A percentile compares a stretch with the other conserved stretches of the same genome.
Conservation (phyloP, 2,888 invertebrate genomes). For the Cynaeus angustus region DNA sequence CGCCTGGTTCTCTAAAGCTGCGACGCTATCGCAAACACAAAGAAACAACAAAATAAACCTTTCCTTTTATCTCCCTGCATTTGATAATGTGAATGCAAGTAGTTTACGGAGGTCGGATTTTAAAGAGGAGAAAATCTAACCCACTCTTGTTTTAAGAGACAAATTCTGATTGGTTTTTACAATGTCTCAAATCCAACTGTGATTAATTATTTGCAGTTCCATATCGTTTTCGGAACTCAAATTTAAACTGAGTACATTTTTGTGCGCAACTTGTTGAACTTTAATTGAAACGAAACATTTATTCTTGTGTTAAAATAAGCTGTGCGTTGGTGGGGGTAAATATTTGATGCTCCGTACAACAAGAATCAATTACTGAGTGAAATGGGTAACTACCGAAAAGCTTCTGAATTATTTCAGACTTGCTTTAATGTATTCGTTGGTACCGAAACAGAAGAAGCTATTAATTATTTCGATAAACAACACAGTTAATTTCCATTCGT, state of each 20-base stretch:
- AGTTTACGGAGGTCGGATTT: no score
- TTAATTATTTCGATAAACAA: no score
- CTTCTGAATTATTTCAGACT: not conserved
- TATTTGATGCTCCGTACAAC: not conserved
- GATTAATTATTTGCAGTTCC: slow-evolving; percentile 9
- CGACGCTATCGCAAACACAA: slow-evolving; percentile 55
- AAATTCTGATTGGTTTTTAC: no score
- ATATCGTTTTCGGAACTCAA: slow-evolving; percentile 16
- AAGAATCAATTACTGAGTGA: slow-evolving; percentile 1
- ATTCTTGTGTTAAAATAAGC: not conserved
- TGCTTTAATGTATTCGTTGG: not conserved
- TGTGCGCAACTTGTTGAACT: not conserved
- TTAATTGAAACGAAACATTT: not conserved
- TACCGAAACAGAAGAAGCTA: no score
- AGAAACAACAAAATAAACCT: slow-evolving; percentile 55
- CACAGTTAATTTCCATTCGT: no score
- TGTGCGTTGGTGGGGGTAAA: not conserved
- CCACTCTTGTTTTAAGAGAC: no score
- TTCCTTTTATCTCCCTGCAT: slow-evolving; percentile 39
- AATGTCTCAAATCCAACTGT: slow-evolving; percentile 1
- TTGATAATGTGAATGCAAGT: slow-evolving; percentile 27
- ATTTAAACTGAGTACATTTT: slow-evolving; percentile 30
- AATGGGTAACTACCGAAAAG: not conserved
- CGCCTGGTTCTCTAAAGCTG: slow-evolving; percentile 53
- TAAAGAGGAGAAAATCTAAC: no score